Evolutionary conservation across 1,140 invertebrate genomes (phyloP), one percentile per base, ranked within the genome.

Genomic region (Drosophila pruinosa): DNA sequence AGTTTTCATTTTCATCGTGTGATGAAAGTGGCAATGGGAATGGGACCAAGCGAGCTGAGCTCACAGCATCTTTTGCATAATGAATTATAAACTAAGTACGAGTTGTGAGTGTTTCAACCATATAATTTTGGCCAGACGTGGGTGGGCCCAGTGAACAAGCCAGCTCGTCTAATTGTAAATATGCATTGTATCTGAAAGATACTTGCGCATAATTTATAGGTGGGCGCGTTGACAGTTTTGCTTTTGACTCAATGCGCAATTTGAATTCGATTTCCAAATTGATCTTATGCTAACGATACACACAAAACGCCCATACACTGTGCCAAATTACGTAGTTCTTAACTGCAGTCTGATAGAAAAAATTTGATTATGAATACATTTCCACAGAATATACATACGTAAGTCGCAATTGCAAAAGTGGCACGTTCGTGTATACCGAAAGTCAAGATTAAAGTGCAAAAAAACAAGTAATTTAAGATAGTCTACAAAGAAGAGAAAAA

Each of bases 11-110:
- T 57, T 39, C 14, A 45, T 17, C 15, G 2, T 71, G 64, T 74
- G 73, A 68, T 72, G 72, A 69, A 54, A 71, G 67, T 69, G 45
- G 48, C 21, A 69, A 54, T 48, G 63, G 45, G 70, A 52, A 31
- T 43, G 28, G n/a, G n/a, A n/a, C n/a, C n/a, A 38, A 64, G 58
- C 59, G 50, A 22, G 47, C n/a, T 50, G 57, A 54, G 61, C 54
- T 74, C 41, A 24, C 65, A 78, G 80, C 82, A 63, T 86, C 81
- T 81, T 77, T 75, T 85, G 80, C 80, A 85, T 85, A 85, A 86
- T 64, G 19, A 67, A 8, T 62, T 22, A 14, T 1, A 26, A 62
- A 14, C 47, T 19, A 28, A 26, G 4, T 48, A 48, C 17, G n/a
- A 48, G 26, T 48, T 48, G 28, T 28, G n/a, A 48, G 26, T 48